Evolutionary conservation across 2,888 invertebrate species (phyloP).

Genomic region (Taenaris catops): DNA sequence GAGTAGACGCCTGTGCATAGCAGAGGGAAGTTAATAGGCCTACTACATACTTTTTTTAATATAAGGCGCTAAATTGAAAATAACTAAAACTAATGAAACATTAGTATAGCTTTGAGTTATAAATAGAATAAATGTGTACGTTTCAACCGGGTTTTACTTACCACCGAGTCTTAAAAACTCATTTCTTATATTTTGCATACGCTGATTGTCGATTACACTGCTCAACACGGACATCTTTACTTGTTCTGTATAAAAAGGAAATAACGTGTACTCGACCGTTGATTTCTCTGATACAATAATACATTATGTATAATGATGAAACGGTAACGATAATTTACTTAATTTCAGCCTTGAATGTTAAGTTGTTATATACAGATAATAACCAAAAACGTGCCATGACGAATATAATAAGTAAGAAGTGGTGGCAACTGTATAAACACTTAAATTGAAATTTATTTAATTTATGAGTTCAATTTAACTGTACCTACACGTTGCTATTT

Average conservation of each 20-base stretch:
- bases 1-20: too few relatives aligned
- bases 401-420: neutral
- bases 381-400: constrained; percentile 1
- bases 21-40: too few relatives aligned
- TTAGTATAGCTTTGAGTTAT: too few relatives aligned
- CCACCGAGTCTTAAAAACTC: constrained; percentile 69
- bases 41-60: too few relatives aligned
- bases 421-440: neutral
- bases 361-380: constrained; percentile 15
- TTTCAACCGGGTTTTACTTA: constrained; percentile 30
- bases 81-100: too few relatives aligned
- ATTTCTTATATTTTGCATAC: constrained; percentile 53
- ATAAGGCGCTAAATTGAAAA: too few relatives aligned
- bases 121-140: too few relatives aligned
- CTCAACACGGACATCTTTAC: constrained; percentile 49
- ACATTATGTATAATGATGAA: constrained; percentile 21
- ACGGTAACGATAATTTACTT: constrained; percentile 13
- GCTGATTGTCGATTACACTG: constrained; percentile 55
- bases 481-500: too few relatives aligned
- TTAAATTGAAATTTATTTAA: too few relatives aligned
- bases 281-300: constrained; percentile 5
- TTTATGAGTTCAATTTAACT: too few relatives aligned
- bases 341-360: constrained; percentile 17
- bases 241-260: constrained; percentile 4
- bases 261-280: neutral